phyloP scores from a whole-genome alignment of 2,797 vertebrate genomes.

The Poecile montanus region DNA sequence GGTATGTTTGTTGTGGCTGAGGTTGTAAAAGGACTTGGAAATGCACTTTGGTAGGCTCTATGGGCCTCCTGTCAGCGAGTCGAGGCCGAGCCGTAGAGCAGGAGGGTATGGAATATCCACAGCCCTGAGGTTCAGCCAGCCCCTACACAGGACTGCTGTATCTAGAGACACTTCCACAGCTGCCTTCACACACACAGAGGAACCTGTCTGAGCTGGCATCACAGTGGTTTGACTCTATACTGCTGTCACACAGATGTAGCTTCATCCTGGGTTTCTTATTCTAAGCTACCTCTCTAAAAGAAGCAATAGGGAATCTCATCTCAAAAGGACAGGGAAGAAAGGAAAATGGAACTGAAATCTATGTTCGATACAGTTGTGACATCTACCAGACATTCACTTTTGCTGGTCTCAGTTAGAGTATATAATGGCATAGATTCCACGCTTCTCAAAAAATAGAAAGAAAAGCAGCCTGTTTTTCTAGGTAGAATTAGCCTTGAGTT shows the following conservation, averaged over 20 bases:
- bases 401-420: neutral
- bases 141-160: neutral
- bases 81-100: neutral
- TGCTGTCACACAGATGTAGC: neutral
- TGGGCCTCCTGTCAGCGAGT: neutral
- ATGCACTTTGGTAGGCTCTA: neutral
- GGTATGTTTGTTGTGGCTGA: neutral
- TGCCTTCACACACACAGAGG: neutral
- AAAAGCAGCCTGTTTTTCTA: slow-evolving; percentile 1
- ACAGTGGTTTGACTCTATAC: neutral
- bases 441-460: neutral
- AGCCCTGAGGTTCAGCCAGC: neutral
- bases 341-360: neutral
- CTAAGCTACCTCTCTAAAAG: neutral
- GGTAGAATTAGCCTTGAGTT: neutral
- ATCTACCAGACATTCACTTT: neutral
- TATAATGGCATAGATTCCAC: neutral
- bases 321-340: neutral
- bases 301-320: neutral
- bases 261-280: neutral
- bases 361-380: neutral
- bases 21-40: neutral
- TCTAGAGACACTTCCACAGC: neutral
- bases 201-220: neutral
- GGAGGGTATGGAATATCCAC: neutral